Percentiles rank a stretch among this genome's conserved stretches.
Conservation (phyloP, 2,113 vertebrate species). For the Petaurus breviceps region DNA sequence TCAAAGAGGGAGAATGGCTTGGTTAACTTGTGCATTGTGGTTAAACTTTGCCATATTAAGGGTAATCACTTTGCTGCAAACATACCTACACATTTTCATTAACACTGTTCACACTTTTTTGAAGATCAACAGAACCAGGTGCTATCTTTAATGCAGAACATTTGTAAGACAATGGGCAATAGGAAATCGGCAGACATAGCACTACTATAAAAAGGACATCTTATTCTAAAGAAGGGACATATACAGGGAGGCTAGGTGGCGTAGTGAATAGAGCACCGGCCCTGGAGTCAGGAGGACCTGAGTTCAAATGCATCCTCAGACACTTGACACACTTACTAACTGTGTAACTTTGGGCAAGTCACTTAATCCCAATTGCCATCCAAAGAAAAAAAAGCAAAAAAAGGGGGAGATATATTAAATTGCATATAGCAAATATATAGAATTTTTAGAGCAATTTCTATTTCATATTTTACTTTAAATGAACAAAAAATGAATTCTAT, state of each 20-base stretch:
- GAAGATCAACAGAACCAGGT: neutral
- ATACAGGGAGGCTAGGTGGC: too few species aligned
- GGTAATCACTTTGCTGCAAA: neutral
- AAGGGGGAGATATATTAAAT: neutral
- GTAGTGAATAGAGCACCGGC: too few species aligned
- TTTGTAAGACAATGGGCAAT: neutral
- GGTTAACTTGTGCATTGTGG: neutral
- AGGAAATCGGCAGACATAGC: neutral
- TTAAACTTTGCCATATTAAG: neutral
- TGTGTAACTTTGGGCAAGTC: too few species aligned
- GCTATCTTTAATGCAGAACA: neutral
- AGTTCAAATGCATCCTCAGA: too few species aligned
- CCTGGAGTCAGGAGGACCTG: too few species aligned
- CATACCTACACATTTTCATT: neutral
- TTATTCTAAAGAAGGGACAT: neutral
- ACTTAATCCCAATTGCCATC: too few species aligned
- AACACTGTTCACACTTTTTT: neutral
- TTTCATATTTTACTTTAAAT: neutral
- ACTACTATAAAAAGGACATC: neutral
- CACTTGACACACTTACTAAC: too few species aligned
- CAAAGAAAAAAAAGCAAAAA: too few species aligned
- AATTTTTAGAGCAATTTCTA: neutral
- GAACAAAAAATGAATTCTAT: neutral
- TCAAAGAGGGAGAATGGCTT: neutral
- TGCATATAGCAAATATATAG: neutral